phyloP scores from a whole-genome alignment of 2,113 vertebrate species.

The Verasper variegatus region DNA sequence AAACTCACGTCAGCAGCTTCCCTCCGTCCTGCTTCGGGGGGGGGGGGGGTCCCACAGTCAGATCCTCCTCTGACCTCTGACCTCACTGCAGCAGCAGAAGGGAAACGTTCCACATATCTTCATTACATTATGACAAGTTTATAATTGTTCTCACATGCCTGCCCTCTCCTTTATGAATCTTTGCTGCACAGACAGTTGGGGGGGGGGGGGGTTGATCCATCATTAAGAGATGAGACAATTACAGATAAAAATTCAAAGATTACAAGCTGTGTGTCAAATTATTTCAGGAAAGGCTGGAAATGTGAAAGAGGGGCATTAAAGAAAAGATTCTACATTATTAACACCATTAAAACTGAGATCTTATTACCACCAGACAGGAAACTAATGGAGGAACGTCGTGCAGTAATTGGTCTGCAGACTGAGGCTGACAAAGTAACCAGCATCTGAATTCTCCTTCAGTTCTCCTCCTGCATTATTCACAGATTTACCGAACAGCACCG shows the following conservation, averaged over 20 bases:
- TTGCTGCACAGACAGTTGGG: not conserved
- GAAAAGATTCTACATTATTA: not conserved
- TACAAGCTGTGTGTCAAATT: not conserved
- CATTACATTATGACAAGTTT: not conserved
- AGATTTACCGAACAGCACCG: too few species aligned
- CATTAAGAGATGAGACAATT: not conserved
- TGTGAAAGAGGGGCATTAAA: not conserved
- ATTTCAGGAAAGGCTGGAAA: not conserved
- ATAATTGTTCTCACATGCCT: not conserved
- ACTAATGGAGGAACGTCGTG: too few species aligned
- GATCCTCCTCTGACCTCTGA: slow-evolving; percentile 11
- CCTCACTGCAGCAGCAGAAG: not conserved
- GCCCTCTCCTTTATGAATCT: not conserved
- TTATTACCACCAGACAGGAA: not conserved
- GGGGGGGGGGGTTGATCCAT: not conserved
- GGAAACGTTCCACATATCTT: not conserved
- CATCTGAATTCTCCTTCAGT: too few species aligned
- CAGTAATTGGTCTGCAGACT: too few species aligned
- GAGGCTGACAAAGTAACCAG: too few species aligned
- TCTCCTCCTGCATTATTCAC: too few species aligned
- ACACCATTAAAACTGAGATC: not conserved
- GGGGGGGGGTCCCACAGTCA: too few species aligned
- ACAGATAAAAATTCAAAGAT: not conserved
- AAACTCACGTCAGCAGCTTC: too few species aligned
- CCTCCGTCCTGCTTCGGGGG: too few species aligned